Evolutionary conservation across 2,888 invertebrate genomes (phyloP).

Genomic region (Phrixothrix hirtus): DNA sequence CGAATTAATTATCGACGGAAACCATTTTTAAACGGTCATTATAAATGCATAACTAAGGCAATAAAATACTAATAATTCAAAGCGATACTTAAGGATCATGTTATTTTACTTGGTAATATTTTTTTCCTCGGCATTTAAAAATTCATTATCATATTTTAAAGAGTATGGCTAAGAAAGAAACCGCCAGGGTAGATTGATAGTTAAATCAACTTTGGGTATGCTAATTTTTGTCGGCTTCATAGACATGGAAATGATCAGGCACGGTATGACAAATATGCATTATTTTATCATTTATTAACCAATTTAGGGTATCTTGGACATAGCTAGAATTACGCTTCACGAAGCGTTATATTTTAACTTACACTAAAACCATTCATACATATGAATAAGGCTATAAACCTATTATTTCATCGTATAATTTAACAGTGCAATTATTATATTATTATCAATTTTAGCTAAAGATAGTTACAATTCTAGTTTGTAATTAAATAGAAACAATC

Average conservation of each 20-base stretch:
- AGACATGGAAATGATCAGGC: constrained; percentile 28
- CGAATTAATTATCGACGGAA: constrained; percentile 15
- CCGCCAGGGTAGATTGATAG: constrained; percentile 24
- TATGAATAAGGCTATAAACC: no score
- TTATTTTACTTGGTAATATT: constrained; percentile 22
- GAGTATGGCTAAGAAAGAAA: constrained; percentile 18
- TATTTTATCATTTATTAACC: constrained; percentile 19
- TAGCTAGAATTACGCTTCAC: no score
- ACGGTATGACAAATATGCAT: constrained; percentile 22
- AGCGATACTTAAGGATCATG: constrained; percentile 14
- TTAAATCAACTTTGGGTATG: constrained; percentile 21
- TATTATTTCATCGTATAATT: no score
- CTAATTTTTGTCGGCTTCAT: constrained; percentile 24
- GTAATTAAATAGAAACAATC: no score
- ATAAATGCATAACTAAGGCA: constrained; percentile 11
- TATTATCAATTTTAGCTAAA: no score
- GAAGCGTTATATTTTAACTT: no score
- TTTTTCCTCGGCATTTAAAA: constrained; percentile 24
- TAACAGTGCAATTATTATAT: no score
- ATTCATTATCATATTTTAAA: constrained; percentile 28
- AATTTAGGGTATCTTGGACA: constrained; percentile 16
- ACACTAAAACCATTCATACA: no score
- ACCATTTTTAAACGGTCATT: constrained; percentile 14
- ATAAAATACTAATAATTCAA: constrained; percentile 21
- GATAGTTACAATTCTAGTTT: no score